Evolutionary conservation across 2,888 invertebrate genomes (phyloP).

Genomic region (Nipponacmea schrenckii): DNA sequence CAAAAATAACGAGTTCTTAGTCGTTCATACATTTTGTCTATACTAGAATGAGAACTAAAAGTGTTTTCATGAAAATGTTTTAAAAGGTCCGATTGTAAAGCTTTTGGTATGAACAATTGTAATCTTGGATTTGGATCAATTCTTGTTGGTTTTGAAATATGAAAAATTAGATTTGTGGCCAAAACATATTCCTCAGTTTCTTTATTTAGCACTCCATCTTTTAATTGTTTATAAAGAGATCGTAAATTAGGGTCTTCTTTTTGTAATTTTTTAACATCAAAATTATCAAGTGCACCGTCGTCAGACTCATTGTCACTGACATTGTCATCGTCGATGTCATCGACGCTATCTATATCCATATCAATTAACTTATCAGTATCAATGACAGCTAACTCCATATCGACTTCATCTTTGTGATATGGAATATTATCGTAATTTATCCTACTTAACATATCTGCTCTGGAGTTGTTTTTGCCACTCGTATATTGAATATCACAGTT

Average conservation of each 20-base stretch:
- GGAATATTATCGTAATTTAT: neutral
- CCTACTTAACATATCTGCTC: neutral
- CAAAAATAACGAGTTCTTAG: conserved; percentile 9
- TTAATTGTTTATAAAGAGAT: neutral
- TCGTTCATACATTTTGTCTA: conserved; percentile 11
- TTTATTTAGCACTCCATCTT: neutral
- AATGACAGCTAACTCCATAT: neutral
- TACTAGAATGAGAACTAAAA: conserved; percentile 2
- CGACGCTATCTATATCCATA: neutral
- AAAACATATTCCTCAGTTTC: neutral
- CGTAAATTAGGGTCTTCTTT: neutral
- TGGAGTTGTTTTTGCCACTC: neutral
- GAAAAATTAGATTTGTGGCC: neutral
- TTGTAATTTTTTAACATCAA: neutral
- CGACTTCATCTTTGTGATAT: neutral
- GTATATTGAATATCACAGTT: neutral
- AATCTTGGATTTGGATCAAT: neutral
- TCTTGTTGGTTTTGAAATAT: neutral
- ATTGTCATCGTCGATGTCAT: neutral
- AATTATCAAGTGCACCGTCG: neutral
- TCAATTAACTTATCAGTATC: neutral
- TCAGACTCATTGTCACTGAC: no score
- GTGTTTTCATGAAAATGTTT: neutral
- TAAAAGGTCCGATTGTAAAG: neutral
- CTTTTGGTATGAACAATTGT: neutral